Evolutionary conservation across 2,797 vertebrate species (phyloP).

Genomic region (Tapera naevia): DNA sequence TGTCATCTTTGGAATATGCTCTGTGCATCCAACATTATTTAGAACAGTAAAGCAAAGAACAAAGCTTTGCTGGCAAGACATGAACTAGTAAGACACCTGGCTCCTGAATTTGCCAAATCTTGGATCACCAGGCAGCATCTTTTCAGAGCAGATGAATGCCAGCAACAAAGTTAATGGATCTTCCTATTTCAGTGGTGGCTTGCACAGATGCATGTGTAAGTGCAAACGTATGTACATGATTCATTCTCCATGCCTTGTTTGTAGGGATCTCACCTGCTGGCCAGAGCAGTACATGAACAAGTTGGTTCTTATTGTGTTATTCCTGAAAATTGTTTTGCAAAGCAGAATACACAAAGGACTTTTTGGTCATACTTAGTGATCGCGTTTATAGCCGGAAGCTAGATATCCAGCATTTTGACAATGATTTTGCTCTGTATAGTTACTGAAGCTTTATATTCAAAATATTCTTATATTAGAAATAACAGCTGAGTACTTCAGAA

Average conservation of each 20-base stretch:
- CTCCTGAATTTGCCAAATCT: neutral
- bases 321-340: neutral
- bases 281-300: neutral
- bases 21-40: neutral
- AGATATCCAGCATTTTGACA: neutral
- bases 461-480: neutral
- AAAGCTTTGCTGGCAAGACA: neutral
- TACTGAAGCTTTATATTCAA: neutral
- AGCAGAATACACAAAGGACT: neutral
- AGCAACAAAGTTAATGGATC: neutral
- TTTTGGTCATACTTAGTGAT: neutral
- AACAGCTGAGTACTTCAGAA: neutral
- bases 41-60: neutral
- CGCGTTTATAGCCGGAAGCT: neutral
- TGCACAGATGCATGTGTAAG: neutral
- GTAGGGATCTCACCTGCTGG: neutral
- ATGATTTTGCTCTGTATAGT: neutral
- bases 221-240: neutral
- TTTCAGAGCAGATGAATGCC: neutral
- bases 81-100: neutral
- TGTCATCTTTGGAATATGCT: neutral
- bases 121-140: neutral
- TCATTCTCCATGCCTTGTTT: neutral
- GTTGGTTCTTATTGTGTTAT: neutral
- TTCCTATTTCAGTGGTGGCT: neutral